Evolutionary conservation across 2,113 vertebrate species (phyloP).

Genomic region (Tauraco erythrolophus): DNA sequence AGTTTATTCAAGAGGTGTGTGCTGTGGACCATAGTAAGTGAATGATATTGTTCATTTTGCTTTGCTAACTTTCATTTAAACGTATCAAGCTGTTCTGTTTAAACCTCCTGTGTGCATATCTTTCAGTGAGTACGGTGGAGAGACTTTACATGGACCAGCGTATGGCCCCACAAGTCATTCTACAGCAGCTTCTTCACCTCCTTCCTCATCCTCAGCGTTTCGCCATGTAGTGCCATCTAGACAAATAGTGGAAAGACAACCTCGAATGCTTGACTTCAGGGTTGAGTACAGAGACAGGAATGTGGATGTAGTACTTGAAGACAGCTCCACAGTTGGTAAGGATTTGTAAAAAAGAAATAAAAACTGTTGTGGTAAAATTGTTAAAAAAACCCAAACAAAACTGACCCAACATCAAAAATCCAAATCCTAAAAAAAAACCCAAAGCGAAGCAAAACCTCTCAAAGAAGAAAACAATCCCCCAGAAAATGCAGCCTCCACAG

Average conservation of each 20-base stretch:
- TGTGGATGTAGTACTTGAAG: slow-evolving; percentile 95
- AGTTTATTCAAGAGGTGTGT: background rate
- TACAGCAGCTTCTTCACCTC: slow-evolving; percentile 79
- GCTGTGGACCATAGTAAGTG: background rate
- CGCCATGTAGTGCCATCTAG: slow-evolving; percentile 88
- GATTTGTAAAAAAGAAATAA: background rate
- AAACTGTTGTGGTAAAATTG: background rate
- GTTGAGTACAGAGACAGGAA: slow-evolving; percentile 95
- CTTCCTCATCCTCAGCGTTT: slow-evolving; percentile 88
- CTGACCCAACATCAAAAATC: background rate
- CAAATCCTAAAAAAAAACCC: background rate
- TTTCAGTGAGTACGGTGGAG: slow-evolving; percentile 87
- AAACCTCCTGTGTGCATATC: background rate
- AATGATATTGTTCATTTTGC: background rate
- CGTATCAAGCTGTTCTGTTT: background rate
- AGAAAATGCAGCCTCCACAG: background rate
- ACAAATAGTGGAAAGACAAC: slow-evolving; percentile 93
- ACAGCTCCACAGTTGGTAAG: slow-evolving; percentile 95
- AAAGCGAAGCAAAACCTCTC: background rate
- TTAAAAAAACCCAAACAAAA: background rate
- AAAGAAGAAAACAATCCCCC: background rate
- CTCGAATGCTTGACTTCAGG: slow-evolving; percentile 95
- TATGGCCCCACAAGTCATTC: slow-evolving; percentile 77
- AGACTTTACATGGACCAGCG: slow-evolving; percentile 81
- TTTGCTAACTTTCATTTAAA: background rate